Evolutionary conservation across 2,113 vertebrate species (phyloP), one percentile per base, ranked within the genome.

Genomic region (Semnornis frantzii): DNA sequence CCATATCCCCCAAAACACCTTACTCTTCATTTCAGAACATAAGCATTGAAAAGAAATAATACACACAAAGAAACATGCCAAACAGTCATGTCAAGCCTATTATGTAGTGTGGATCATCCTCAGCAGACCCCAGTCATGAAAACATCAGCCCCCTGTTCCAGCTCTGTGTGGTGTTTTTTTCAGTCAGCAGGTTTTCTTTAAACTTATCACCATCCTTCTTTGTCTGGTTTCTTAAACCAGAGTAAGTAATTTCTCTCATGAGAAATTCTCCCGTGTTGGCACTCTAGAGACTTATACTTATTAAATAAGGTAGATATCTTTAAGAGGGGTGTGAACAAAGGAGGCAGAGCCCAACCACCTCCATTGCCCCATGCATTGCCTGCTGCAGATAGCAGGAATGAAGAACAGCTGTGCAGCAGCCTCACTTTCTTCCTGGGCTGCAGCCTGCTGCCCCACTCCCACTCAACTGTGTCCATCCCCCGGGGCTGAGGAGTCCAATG

Each of bases 181-280:
- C 57, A 81, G 31, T 57, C 65, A 54, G 11, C 13, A 25, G 28
- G 90, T 48, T 69, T 90, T 78, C 65, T 82, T 93, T 92, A 93
- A 96, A 75, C 23, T 17, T 8, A 50, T 75, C 44, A 48, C 18
- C 62, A 68, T 60, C 48, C 82, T 83, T 60, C 55, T 60, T 39
- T 37, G 28, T 62, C 65, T 84, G 44, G 33, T 90, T 89, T 93
- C 80, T 82, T 72, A 87, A 90, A 88, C 13, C 23, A 69, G 15
- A 85, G 65, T 64, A 90, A 90, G 60, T 65, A 58, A 90, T 94
- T 93, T 90, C 50, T 84, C 87, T 73, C 70, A 84, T 76, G 64
- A 92, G 66, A 92, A 86, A 86, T 88, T 72, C 73, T 87, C 52
- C 62, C 18, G 9, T n/a, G 73, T 74, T 90, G 71, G 63, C 70